A percentile compares a stretch with the other conserved stretches of the same genome.
Conservation (phyloP, 2,888 invertebrate species). For the Cheilosia vernalis region DNA sequence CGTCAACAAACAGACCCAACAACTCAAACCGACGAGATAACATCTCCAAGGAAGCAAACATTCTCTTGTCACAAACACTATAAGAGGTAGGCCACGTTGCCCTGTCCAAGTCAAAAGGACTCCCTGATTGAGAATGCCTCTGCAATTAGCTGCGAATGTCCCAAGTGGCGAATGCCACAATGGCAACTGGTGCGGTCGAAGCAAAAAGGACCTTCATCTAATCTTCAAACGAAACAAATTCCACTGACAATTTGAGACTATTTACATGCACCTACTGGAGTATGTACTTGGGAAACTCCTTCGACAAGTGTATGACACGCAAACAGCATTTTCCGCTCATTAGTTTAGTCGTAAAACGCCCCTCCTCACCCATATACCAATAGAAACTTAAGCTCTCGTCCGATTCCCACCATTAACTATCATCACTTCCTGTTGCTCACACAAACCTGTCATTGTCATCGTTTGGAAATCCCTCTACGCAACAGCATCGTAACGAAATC, state of each 20-base stretch:
- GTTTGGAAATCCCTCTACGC: constrained; percentile 58
- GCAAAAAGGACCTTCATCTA: too few species aligned
- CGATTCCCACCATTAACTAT: constrained; percentile 60
- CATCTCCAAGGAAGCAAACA: too few species aligned
- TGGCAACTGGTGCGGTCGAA: too few species aligned
- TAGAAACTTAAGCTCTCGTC: constrained; percentile 22
- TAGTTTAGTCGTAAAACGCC: constrained; percentile 7
- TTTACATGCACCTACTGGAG: not conserved
- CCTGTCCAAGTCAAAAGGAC: too few species aligned
- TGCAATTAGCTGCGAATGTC: too few species aligned
- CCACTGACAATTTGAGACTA: not conserved
- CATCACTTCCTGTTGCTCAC: constrained; percentile 51
- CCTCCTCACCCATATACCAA: too few species aligned
- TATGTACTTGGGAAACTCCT: not conserved
- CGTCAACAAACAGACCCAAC: too few species aligned
- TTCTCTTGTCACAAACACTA: too few species aligned
- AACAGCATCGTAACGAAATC: constrained; percentile 61
- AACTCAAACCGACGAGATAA: too few species aligned
- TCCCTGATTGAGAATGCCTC: too few species aligned
- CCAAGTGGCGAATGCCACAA: too few species aligned
- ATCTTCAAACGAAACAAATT: not conserved
- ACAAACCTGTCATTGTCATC: constrained; percentile 59
- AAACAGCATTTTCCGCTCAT: constrained; percentile 34
- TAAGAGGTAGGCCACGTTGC: too few species aligned
- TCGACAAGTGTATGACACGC: constrained; percentile 24